Conservation (phyloP, 1,140 invertebrate genomes). For the Mercenaria mercenaria region DNA sequence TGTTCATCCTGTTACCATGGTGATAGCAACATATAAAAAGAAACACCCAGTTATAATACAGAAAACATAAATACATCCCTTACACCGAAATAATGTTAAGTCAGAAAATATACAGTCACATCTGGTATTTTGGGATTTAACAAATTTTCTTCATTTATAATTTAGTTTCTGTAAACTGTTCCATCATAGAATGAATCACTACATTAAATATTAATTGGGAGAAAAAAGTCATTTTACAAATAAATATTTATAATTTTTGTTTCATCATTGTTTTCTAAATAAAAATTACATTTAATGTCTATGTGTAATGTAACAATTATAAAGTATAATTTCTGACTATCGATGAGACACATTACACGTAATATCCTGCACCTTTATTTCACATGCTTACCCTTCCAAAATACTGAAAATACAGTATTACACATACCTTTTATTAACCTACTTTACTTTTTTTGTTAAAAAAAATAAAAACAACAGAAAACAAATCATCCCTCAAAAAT, state of each 20-base stretch:
- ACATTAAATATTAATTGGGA: no score
- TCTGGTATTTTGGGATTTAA: no score
- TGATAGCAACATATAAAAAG: constrained; percentile 55
- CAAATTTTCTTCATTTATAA: no score
- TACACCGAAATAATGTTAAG: background rate
- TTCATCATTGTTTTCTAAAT: no score
- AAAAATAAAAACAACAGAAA: no score
- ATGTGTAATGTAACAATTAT: no score
- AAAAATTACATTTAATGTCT: no score
- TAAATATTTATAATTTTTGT: no score
- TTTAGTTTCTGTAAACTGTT: no score
- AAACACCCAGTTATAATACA: constrained; percentile 37
- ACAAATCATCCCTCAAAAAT: background rate
- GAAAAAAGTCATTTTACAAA: no score
- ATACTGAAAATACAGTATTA: constrained; percentile 43
- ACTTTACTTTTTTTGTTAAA: background rate
- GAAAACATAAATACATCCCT: constrained; percentile 4
- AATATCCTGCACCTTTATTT: background rate
- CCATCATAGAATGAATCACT: no score
- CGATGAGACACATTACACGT: background rate
- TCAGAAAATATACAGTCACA: constrained; percentile 29
- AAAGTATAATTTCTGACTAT: background rate
- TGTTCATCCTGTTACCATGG: constrained; percentile 61
- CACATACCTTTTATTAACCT: background rate
- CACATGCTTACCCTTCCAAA: constrained; percentile 40